Conservation (phyloP, 2,797 vertebrate genomes). For the Siniperca scherzeri region DNA sequence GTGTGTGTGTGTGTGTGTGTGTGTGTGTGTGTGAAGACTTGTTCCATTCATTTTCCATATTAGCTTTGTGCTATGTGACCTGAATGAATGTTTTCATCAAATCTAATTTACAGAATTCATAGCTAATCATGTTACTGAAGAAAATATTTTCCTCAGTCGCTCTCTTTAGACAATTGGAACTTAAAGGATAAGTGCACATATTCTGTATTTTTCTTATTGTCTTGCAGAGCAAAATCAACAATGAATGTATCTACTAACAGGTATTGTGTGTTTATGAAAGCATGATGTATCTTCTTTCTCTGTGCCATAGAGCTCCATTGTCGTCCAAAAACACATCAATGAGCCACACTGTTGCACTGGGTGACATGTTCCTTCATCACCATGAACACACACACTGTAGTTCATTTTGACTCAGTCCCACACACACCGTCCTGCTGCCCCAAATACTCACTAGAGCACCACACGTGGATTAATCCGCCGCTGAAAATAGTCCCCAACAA, state of each 20-base stretch:
- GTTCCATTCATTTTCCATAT: background rate
- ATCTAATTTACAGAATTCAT: constrained; percentile 6
- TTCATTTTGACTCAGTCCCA: no score
- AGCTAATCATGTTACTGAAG: background rate
- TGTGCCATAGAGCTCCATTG: no score
- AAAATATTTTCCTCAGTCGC: background rate
- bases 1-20: constrained; percentile 31
- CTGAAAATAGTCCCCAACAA: background rate
- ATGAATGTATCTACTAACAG: background rate
- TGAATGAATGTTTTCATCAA: constrained; percentile 1
- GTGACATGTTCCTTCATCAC: no score
- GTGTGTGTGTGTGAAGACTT: background rate
- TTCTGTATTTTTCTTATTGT: background rate
- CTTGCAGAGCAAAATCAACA: background rate
- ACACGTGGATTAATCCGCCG: background rate
- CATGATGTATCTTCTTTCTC: background rate
- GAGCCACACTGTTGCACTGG: no score
- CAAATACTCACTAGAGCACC: background rate
- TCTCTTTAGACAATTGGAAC: background rate
- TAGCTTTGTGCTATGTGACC: background rate
- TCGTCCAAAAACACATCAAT: no score
- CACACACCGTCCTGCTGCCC: background rate
- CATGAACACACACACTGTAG: no score
- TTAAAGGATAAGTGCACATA: background rate
- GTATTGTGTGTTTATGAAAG: background rate